phyloP scores from a whole-genome alignment of 2,888 invertebrate species.

The Clistopyga incitator region DNA sequence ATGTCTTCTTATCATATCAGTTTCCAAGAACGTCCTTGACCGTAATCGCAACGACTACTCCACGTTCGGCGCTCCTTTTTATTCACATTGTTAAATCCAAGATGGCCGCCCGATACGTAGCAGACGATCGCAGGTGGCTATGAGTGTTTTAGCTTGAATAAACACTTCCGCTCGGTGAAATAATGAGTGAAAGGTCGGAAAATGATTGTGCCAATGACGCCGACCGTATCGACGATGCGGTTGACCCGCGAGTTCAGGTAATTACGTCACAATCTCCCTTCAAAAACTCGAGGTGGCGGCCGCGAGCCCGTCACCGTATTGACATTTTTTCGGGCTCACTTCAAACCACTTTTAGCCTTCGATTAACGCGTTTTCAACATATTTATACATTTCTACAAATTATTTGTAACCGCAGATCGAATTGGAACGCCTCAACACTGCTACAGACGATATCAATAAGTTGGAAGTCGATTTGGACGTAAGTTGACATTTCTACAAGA shows the following conservation, averaged over 20 bases:
- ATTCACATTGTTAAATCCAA: slow-evolving; percentile 72
- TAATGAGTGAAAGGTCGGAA: slow-evolving; percentile 77
- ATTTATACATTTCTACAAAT: slow-evolving; percentile 10
- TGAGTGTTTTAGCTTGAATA: slow-evolving; percentile 77
- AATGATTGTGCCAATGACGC: slow-evolving; percentile 77
- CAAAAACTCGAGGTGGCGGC: slow-evolving; percentile 41
- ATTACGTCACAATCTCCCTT: slow-evolving; percentile 83
- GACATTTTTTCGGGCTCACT: slow-evolving; percentile 26
- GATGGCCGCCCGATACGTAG: slow-evolving; percentile 82
- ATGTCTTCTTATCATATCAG: slow-evolving; percentile 35
- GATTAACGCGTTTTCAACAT: not conserved
- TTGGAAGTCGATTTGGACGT: slow-evolving; percentile 95
- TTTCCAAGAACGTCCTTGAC: slow-evolving; percentile 46
- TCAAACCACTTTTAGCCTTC: not conserved
- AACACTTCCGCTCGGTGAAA: slow-evolving; percentile 61
- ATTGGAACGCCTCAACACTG: slow-evolving; percentile 94
- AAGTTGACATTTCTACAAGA: slow-evolving; percentile 76
- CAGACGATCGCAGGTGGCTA: slow-evolving; percentile 82
- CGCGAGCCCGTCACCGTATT: slow-evolving; percentile 72
- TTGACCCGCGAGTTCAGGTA: slow-evolving; percentile 94
- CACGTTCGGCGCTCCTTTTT: not conserved
- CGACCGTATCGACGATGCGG: slow-evolving; percentile 86
- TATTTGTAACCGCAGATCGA: slow-evolving; percentile 87
- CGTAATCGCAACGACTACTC: slow-evolving; percentile 42
- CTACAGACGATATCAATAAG: slow-evolving; percentile 96